Evolutionary conservation across 2,888 invertebrate species (phyloP), one percentile per base, ranked within the genome.

Genomic region (Galeruca laticollis): DNA sequence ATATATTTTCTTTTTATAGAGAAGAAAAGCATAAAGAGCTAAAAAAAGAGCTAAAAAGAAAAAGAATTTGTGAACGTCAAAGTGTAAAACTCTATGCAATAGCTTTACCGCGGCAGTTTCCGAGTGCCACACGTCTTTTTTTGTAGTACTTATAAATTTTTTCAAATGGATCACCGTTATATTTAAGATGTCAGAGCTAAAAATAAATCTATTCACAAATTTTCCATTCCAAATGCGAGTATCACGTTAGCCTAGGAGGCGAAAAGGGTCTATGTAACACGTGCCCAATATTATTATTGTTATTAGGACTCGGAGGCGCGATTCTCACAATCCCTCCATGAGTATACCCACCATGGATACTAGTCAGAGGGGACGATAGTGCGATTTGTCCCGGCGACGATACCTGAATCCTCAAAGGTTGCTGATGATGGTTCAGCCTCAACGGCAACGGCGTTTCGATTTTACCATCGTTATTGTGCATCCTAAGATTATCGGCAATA

Each of bases 231-330:
- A 71, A 74, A 65, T 77, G 75, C 74, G 76, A 78, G 78, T 86
- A 86, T 86, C 86, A 86, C 86, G 86, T 86, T 76, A 86, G 78
- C 74, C 85, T 80, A 11, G 84, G 80, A 31, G 86, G 86, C 56
- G 86, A 86, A 76, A 86, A 86, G 60, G 86, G 86, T 77, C 86
- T 80, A 74, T 86, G 86, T 67, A 86, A 75, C 15, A 81, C 71
- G 9, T 84, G 83, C 26, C 81, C 82, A 31, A 79, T 79, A 51
- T 72, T 73, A 66, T 77, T 79, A 35, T 79, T 79, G 43, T 71
- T 72, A 67, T 77, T 79, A 3, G 84, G 82, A 65, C 81, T 84
- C n/a, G 83, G 82, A 10, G 84, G 81, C 8, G 85, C 85, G 77
- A 86, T 85, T 73, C 86, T 76, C 15, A 85, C 85, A 40, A 86